Evolutionary conservation across 2,888 invertebrate species (phyloP), one percentile per base, ranked within the genome.

Genomic region (Colletes collaris): DNA sequence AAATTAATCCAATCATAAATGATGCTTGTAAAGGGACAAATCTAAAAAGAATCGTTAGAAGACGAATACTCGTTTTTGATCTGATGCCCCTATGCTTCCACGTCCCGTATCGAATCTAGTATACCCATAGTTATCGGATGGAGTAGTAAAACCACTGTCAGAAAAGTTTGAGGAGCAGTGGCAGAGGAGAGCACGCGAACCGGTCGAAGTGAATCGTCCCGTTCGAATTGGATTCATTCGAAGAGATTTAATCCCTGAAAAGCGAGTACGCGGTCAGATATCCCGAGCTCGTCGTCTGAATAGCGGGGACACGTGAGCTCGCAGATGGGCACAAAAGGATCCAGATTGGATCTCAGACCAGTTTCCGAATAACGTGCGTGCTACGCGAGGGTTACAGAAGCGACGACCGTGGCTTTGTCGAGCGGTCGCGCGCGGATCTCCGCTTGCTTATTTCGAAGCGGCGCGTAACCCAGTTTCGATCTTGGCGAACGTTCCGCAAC

Each of bases 311-410:
- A 73, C 67, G 70, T 68, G 65, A 84, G 58, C 70, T 76, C 63
- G 74, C 84, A 84, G 86, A 84, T 86, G 81, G 70, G 55, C 64
- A 81, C 77, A 88, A 87, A 87, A 74, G 83, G 76, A 46, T 75
- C 76, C 50, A 76, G 84, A 88, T 88, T 86, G 80, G 86, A 84
- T 81, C 77, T 71, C 3, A 77, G 74, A 65, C 72, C 74, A 74
- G 82, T 81, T 85, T 60, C 60, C 84, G 69, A 82, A 80, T 79
- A 77, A 79, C 82, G 50, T 64, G 59, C 73, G 66, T 35, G 53
- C 49, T 27, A 63, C 68, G 60, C 56, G 40, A 40, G 72, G 19
- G 55, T 50, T 56, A 46, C 44, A 59, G 40, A 59, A n/a, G 59
- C 11, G 37, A 8, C 44, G 44, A 40, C 40, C 58, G 58, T 7